Conservation (phyloP, 2,888 invertebrate genomes). For the Liodrosophila aerea region DNA sequence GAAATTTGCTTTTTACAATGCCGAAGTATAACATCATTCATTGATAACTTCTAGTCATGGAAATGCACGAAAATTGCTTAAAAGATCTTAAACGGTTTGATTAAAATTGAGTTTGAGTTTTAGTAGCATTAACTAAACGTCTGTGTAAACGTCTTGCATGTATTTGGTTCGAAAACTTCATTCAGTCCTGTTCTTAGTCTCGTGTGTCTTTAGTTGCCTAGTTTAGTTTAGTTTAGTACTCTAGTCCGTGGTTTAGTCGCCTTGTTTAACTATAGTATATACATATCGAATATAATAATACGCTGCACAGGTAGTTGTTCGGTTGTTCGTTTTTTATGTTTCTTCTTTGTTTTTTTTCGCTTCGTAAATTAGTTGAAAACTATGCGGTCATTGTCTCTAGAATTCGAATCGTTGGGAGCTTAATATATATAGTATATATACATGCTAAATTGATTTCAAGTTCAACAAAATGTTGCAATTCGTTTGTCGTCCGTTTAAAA, state of each 20-base stretch:
- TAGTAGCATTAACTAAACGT: constrained; percentile 4
- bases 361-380: constrained; percentile 22
- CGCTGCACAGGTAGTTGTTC: constrained; percentile 69
- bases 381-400: constrained; percentile 22
- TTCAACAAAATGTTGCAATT: constrained; percentile 18
- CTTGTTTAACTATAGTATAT: constrained; percentile 33
- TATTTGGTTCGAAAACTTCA: too few relatives aligned
- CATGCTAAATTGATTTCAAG: too few relatives aligned
- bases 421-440: constrained; percentile 4
- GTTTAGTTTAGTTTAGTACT: constrained; percentile 9
- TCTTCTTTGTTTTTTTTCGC: constrained; percentile 12
- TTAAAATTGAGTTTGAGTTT: constrained; percentile 11
- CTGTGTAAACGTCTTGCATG: too few relatives aligned
- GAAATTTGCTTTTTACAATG: constrained; percentile 23
- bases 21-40: neutral
- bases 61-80: constrained; percentile 21
- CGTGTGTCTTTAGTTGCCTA: too few relatives aligned
- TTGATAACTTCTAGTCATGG: neutral
- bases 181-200: too few relatives aligned
- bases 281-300: constrained; percentile 46
- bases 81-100: constrained; percentile 72
- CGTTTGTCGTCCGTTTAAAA: constrained; percentile 67
- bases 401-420: constrained; percentile 39
- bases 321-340: constrained; percentile 58
- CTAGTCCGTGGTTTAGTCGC: constrained; percentile 33